phyloP scores from a whole-genome alignment of 2,113 vertebrate genomes.

The Progne subis region DNA sequence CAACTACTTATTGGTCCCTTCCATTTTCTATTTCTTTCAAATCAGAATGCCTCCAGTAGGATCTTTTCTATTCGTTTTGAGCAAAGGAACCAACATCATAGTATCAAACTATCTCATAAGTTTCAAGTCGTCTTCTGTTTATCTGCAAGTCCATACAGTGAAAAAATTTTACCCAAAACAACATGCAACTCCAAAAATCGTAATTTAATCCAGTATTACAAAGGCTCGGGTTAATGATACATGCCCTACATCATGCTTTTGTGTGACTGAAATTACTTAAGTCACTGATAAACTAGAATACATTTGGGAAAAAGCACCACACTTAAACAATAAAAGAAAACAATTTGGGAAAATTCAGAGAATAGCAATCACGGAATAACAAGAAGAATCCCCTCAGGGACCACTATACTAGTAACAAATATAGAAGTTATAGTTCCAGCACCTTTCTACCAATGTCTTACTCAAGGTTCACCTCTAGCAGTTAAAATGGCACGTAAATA shows the following conservation, averaged over 20 bases:
- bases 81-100: rapidly evolving
- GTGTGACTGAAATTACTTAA: not conserved
- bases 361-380: not conserved
- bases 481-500: not conserved
- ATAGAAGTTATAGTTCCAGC: not conserved
- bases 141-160: not conserved
- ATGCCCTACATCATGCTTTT: not conserved
- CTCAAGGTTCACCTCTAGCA: not conserved
- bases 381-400: not conserved
- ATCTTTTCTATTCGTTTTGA: not conserved
- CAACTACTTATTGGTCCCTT: not conserved
- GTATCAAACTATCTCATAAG: not conserved
- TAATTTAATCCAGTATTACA: not conserved
- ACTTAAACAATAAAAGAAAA: not conserved
- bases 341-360: not conserved
- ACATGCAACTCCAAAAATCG: rapidly evolving
- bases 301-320: not conserved
- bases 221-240: not conserved
- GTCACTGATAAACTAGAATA: not conserved
- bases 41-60: not conserved
- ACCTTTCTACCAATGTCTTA: not conserved
- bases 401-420: not conserved
- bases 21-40: not conserved
- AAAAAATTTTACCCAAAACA: not conserved
- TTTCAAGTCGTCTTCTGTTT: not conserved